A percentile compares a stretch with the other conserved stretches of the same genome.
Conservation (phyloP, 2,113 vertebrate genomes). For the Marcusenius ussheri region DNA sequence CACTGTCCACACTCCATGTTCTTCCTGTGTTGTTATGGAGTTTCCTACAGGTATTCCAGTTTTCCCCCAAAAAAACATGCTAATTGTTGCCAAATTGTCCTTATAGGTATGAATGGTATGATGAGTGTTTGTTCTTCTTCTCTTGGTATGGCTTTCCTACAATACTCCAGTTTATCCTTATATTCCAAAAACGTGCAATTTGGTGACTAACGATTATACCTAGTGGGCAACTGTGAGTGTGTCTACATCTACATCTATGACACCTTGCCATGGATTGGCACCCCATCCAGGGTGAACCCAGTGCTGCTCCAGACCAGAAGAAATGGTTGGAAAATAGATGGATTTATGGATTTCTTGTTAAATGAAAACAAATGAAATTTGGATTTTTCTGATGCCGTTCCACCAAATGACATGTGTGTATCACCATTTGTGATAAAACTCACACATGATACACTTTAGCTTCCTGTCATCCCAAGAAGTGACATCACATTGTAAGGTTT, state of each 20-base stretch:
- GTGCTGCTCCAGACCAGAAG: background rate
- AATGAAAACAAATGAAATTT: background rate
- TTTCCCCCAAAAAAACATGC: background rate
- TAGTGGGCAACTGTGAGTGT: background rate
- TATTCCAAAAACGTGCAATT: background rate
- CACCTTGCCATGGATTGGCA: background rate
- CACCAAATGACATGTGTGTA: background rate
- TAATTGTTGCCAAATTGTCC: background rate
- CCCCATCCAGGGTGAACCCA: background rate
- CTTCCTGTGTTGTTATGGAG: background rate
- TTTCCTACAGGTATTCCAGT: background rate
- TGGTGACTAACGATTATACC: background rate
- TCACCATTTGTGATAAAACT: background rate
- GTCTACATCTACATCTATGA: background rate
- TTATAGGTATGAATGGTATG: background rate
- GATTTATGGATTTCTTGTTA: background rate
- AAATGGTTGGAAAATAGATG: background rate
- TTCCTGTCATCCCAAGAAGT: slow-evolving; percentile 47
- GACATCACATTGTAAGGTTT: slow-evolving; percentile 60
- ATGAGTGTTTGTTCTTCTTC: background rate
- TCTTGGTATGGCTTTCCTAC: background rate
- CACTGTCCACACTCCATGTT: background rate
- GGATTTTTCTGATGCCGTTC: background rate
- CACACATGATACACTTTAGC: background rate
- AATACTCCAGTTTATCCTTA: background rate